Evolutionary conservation across 2,113 vertebrate species (phyloP).

Genomic region (Pomatorhinus ruficollis): DNA sequence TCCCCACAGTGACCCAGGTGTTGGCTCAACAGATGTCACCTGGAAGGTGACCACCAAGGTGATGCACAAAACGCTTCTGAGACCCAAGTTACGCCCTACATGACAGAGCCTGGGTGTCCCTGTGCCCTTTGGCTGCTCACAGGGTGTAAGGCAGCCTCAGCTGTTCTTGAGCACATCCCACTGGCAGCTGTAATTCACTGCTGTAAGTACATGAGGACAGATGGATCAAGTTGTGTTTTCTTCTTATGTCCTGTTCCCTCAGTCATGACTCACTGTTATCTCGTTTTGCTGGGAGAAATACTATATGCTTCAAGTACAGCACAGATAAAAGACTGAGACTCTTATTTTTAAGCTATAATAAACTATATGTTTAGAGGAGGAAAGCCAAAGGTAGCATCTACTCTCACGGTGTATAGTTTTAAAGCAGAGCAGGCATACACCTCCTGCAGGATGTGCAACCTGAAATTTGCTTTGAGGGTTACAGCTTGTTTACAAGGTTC

Average conservation of each 20-base stretch:
- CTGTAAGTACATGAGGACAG: rapidly evolving
- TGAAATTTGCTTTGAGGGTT: neutral
- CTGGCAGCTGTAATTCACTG: neutral
- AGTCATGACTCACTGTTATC: neutral
- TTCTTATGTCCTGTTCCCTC: neutral
- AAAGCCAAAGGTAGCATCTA: neutral
- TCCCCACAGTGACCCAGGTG: rapidly evolving
- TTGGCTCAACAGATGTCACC: neutral
- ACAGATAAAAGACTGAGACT: neutral
- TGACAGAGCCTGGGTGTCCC: neutral
- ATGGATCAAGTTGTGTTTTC: neutral
- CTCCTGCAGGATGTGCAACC: neutral
- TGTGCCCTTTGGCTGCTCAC: neutral
- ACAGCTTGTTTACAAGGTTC: neutral
- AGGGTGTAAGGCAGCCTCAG: neutral
- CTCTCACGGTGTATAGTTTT: rapidly evolving
- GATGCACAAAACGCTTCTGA: neutral
- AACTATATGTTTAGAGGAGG: neutral
- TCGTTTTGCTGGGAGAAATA: neutral
- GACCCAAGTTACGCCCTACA: too few relatives aligned
- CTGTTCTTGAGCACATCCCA: neutral
- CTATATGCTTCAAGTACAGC: neutral
- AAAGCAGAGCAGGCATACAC: neutral
- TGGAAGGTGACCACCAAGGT: neutral
- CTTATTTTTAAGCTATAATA: neutral